Evolutionary conservation across 2,797 vertebrate species (phyloP).

Genomic region (Anolis apletophallus): DNA sequence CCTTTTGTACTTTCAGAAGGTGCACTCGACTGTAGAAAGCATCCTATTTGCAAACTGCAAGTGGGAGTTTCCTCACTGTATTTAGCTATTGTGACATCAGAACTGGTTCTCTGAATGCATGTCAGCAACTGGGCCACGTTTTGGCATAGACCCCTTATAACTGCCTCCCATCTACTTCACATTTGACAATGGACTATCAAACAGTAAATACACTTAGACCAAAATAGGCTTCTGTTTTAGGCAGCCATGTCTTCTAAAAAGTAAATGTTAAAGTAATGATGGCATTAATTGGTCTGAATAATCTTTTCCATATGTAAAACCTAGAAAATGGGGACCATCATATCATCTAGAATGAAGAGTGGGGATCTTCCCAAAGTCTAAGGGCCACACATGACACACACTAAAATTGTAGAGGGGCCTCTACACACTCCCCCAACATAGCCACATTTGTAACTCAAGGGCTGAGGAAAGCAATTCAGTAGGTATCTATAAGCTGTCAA

Average conservation of each 20-base stretch:
- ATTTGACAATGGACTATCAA: background rate
- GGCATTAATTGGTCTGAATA: background rate
- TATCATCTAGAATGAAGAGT: background rate
- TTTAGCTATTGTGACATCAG: background rate
- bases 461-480: too few species aligned
- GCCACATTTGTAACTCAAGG: too few species aligned
- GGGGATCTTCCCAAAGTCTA: background rate
- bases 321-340: background rate
- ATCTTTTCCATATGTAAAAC: background rate
- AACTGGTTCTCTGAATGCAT: background rate
- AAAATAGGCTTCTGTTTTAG: background rate
- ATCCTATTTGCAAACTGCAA: background rate
- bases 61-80: background rate
- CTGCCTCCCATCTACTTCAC: background rate
- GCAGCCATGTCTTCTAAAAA: background rate
- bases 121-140: background rate
- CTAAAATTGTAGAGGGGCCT: too few species aligned
- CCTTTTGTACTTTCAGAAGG: background rate
- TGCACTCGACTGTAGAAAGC: too few species aligned
- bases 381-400: too few species aligned
- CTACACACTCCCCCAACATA: too few species aligned
- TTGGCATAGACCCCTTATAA: background rate
- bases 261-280: background rate
- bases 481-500: too few species aligned
- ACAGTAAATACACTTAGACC: background rate